Evolutionary conservation across 2,797 vertebrate species (phyloP).

Genomic region (Chromis chromis): DNA sequence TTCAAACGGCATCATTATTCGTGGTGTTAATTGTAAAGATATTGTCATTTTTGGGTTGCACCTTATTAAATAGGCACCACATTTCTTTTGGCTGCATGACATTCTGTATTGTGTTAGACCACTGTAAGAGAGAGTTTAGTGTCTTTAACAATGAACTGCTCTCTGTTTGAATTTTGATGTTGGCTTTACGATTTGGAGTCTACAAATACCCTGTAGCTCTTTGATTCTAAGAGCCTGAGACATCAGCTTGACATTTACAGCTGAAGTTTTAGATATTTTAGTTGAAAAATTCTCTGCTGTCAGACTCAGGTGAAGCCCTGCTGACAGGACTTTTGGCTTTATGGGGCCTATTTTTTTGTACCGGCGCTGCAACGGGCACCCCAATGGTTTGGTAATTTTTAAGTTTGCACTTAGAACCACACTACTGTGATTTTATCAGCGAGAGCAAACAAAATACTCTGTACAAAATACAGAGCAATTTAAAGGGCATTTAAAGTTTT

Average conservation of each 20-base stretch:
- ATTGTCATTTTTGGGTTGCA: background rate
- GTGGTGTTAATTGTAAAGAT: background rate
- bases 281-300: slow-evolving; percentile 20
- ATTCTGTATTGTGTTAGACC: background rate
- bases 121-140: background rate
- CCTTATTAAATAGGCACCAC: background rate
- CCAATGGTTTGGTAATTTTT: background rate
- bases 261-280: slow-evolving; percentile 33
- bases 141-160: background rate
- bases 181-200: background rate
- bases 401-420: no score
- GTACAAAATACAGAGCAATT: background rate
- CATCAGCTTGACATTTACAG: slow-evolving; percentile 43
- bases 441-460: background rate
- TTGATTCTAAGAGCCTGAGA: slow-evolving; percentile 14
- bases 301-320: background rate
- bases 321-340: background rate
- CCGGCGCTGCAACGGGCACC: background rate
- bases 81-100: background rate
- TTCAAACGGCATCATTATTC: background rate
- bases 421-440: background rate
- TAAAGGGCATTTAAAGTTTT: no score
- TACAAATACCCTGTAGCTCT: slow-evolving; percentile 12
- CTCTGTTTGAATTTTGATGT: background rate
- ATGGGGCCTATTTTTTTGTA: background rate